A percentile compares a stretch with the other conserved stretches of the same genome.
Evolutionary conservation across 2,888 invertebrate genomes (phyloP).

Genomic region (Pseudeuparius sepicola): DNA sequence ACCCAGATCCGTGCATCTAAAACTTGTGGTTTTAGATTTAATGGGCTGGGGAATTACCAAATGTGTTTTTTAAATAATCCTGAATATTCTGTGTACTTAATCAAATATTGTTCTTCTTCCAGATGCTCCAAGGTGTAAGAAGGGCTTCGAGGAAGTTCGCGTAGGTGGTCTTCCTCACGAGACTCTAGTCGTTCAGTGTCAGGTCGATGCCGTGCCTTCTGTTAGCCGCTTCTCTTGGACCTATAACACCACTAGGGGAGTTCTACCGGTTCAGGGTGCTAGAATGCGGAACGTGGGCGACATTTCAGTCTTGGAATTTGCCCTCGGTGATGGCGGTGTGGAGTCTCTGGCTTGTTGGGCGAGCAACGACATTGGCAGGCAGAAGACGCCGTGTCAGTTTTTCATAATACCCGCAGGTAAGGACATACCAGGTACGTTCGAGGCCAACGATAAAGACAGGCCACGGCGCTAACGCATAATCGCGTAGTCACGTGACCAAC

Average conservation of each 20-base stretch:
- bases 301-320: constrained; percentile 47
- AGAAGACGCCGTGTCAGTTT: constrained; percentile 71
- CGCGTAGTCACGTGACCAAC: too few relatives aligned
- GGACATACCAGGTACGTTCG: too few relatives aligned
- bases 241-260: constrained; percentile 64
- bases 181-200: constrained; percentile 64
- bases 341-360: constrained; percentile 85
- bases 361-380: constrained; percentile 72
- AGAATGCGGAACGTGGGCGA: constrained; percentile 44
- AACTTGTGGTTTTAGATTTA: too few relatives aligned
- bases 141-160: constrained; percentile 59
- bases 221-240: constrained; percentile 75
- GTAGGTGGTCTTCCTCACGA: constrained; percentile 65
- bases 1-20: too few relatives aligned
- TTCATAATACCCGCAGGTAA: constrained; percentile 74
- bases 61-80: too few relatives aligned
- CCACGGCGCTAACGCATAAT: too few relatives aligned
- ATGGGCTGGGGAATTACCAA: too few relatives aligned
- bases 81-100: neutral
- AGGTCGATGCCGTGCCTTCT: constrained; percentile 69
- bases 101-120: constrained; percentile 26
- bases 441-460: too few relatives aligned
- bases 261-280: constrained; percentile 59
- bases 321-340: constrained; percentile 50
- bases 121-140: constrained; percentile 72